Base-by-base conservation (phyloP, 1,140 invertebrate genomes). In the Dufourea novaeangliae region DNA sequence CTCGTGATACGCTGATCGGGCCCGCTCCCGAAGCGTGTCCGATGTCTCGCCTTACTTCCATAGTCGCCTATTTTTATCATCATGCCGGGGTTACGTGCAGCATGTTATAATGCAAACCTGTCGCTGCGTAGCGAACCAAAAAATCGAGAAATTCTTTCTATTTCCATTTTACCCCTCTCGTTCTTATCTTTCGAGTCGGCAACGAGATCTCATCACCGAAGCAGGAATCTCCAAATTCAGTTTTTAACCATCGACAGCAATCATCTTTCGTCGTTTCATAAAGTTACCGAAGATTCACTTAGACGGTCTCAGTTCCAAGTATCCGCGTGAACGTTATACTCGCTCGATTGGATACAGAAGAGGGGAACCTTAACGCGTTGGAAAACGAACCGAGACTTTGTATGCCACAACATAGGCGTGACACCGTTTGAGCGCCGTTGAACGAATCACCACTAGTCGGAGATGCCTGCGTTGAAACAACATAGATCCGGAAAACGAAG, bases 51-150 rank as follows among this genome's bases (percentile, higher is more conserved):
- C 52, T 56, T 75, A 77, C 29, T 72, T 61, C 61, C 20, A 77
- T 62, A 50, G 62, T 74, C 72, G 56, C 67, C 79, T 80, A 82
- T 83, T 83, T 84, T 71, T 84, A 81, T 62, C 73, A 87, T 86
- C 78, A 70, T 75, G 79, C 82, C 68, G 72, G 75, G 66, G 62
- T 76, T 41, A 52, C 41, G 59, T 25, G 70, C 61, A 78, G 66
- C 70, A 61, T 78, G 79, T 72, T 79, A n/a, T n/a, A 32, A 22
- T 39, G 56, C 62, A 46, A 50, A 25, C 68, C 66, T 54, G 41
- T 57, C 46, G 37, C 29, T 29, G 41, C 25, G 39, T 11, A 22
- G 12, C n/a, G 10, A 72, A 25, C 27, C 27, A 32, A 73, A 22
- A 8, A 54, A 50, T 61, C 54, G 14, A 57, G 34, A 32, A 1